Evolutionary conservation across 1,140 invertebrate genomes (phyloP).

Genomic region (Archivesica marissinica): DNA sequence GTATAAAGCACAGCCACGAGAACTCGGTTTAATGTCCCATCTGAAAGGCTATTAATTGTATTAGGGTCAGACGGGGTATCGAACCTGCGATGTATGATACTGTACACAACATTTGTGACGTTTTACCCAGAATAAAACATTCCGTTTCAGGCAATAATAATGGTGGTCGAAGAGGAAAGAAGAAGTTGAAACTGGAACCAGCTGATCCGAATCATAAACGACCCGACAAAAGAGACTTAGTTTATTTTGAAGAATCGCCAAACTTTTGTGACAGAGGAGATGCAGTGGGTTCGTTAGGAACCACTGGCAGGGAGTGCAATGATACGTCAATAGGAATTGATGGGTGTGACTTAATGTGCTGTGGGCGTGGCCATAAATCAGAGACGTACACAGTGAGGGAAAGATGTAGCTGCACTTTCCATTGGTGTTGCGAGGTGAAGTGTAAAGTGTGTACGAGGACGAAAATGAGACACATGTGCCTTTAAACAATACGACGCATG

Average conservation of each 20-base stretch:
- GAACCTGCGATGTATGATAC: too few species aligned
- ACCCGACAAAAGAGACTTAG: slow-evolving; percentile 88
- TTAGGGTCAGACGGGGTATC: too few species aligned
- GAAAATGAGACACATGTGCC: slow-evolving; percentile 73
- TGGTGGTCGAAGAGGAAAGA: slow-evolving; percentile 60
- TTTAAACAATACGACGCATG: background rate
- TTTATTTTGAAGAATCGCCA: slow-evolving; percentile 96
- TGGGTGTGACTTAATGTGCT: slow-evolving; percentile 93
- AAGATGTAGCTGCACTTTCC: slow-evolving; percentile 93
- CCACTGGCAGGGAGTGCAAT: slow-evolving; percentile 85
- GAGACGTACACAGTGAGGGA: slow-evolving; percentile 90
- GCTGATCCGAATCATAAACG: slow-evolving; percentile 77
- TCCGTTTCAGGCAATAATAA: slow-evolving; percentile 72
- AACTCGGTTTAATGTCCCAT: too few species aligned
- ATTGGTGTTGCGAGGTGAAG: slow-evolving; percentile 95
- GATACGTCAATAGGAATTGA: slow-evolving; percentile 89
- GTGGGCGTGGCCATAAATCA: slow-evolving; percentile 94
- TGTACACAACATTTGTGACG: too few species aligned
- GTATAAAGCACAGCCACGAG: too few species aligned
- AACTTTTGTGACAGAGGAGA: slow-evolving; percentile 92
- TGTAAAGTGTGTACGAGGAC: slow-evolving; percentile 86
- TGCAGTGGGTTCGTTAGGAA: slow-evolving; percentile 93
- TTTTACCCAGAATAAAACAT: too few species aligned
- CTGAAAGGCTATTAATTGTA: too few species aligned
- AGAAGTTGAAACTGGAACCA: slow-evolving; percentile 75